phyloP scores from a whole-genome alignment of 2,113 vertebrate genomes.

The Stigmatopora argus region DNA sequence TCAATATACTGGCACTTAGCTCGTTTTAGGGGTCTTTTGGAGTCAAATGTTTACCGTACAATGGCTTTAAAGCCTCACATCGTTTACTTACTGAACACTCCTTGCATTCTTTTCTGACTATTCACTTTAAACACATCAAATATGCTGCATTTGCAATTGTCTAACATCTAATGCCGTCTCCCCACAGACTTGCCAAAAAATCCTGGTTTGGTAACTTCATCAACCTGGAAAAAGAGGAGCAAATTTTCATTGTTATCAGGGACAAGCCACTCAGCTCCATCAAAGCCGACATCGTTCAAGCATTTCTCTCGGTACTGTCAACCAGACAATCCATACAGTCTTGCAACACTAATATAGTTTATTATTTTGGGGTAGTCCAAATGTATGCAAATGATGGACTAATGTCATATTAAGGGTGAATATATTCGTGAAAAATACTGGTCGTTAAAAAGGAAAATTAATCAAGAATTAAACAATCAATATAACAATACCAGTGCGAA shows the following conservation, averaged over 20 bases:
- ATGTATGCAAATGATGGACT: too few relatives aligned
- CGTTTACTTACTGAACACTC: constrained; percentile 19
- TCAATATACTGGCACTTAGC: too few relatives aligned
- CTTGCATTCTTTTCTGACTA: not conserved
- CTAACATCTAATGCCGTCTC: not conserved
- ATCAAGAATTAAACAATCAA: too few relatives aligned
- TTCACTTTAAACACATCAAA: not conserved
- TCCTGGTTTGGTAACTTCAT: constrained; percentile 99
- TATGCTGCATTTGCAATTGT: not conserved
- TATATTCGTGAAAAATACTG: too few relatives aligned
- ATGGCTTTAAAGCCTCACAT: not conserved
- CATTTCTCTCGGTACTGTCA: constrained; percentile 86
- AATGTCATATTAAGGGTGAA: too few relatives aligned
- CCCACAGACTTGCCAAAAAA: constrained; percentile 94
- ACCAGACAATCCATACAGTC: not conserved
- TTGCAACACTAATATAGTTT: too few relatives aligned
- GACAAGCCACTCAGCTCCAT: constrained; percentile 98
- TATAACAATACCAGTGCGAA: too few relatives aligned
- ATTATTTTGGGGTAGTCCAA: too few relatives aligned
- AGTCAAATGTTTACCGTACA: too few relatives aligned
- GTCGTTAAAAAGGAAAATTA: too few relatives aligned
- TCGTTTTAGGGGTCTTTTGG: too few relatives aligned
- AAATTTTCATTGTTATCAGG: constrained; percentile 97
- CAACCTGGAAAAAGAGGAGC: constrained; percentile 97
- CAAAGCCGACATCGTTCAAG: constrained; percentile 97